Evolutionary conservation across 2,797 vertebrate species (phyloP).

Genomic region (Sarcophilus harrisii): DNA sequence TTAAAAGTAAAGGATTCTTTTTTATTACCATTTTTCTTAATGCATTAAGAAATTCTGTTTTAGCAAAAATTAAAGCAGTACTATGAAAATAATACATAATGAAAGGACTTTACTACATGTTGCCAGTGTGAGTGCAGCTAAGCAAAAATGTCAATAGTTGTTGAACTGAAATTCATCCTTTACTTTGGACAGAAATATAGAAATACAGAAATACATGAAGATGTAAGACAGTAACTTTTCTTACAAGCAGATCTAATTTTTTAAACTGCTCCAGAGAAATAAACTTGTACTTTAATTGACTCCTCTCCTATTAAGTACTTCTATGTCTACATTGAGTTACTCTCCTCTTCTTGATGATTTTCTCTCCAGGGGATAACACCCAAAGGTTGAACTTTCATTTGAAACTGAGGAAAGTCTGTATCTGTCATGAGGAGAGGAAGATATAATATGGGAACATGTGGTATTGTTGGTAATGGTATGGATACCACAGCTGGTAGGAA

Average conservation of each 20-base stretch:
- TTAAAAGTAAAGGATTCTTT: conserved; percentile 40
- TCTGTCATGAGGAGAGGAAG: neutral
- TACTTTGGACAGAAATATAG: conserved; percentile 71
- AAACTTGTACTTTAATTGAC: conserved; percentile 74
- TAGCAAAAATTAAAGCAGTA: conserved; percentile 61
- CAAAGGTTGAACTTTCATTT: neutral
- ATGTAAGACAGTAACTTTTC: conserved; percentile 78
- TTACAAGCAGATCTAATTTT: conserved; percentile 76
- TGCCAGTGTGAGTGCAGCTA: conserved; percentile 78
- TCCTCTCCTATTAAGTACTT: neutral
- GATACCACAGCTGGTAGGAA: neutral
- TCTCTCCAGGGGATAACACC: neutral
- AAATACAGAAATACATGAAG: conserved; percentile 68
- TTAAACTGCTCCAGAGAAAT: conserved; percentile 70
- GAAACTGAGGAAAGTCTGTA: neutral
- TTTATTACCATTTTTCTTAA: conserved; percentile 31
- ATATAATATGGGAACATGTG: neutral
- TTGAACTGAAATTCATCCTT: conserved; percentile 80
- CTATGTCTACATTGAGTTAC: neutral
- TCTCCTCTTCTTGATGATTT: neutral
- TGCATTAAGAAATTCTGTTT: conserved; percentile 60
- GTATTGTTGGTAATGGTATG: neutral
- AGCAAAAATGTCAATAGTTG: conserved; percentile 79
- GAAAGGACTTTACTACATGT: conserved; percentile 77
- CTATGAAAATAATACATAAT: conserved; percentile 69